These are phyloP conservation scores for Flexamia atlantica DNA, from an alignment of 2,888 invertebrate genomes.

Conservation along the genomic window DNA sequence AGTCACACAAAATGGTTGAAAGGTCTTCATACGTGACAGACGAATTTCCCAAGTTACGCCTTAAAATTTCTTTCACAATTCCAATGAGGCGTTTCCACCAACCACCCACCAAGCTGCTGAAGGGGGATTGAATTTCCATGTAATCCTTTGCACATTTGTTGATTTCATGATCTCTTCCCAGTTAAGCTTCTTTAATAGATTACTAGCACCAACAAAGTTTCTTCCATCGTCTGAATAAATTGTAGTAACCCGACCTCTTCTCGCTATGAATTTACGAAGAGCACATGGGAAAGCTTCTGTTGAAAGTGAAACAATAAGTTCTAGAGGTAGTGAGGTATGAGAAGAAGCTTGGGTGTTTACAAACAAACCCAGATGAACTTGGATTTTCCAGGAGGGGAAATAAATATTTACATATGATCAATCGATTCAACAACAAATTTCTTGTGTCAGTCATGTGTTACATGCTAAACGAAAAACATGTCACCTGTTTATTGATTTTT, in stretches of 20 bases:
- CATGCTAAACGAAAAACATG: no score
- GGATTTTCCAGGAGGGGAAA: no score
- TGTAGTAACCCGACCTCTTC: slow-evolving; percentile 71
- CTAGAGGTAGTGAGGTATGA: slow-evolving; percentile 73
- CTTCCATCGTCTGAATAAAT: slow-evolving; percentile 73
- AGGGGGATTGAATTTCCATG: slow-evolving; percentile 73
- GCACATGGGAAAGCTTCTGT: slow-evolving; percentile 71
- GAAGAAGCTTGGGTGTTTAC: no score
- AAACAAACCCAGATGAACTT: no score
- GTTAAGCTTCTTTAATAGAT: slow-evolving; percentile 76
- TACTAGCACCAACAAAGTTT: slow-evolving; percentile 73
- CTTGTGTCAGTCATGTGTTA: no score
- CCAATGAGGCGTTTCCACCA: slow-evolving; percentile 60
- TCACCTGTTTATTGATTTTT: no score
- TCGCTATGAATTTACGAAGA: slow-evolving; percentile 72
- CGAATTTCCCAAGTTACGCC: slow-evolving; percentile 40
- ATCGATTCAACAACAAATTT: no score
- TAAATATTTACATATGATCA: no score
- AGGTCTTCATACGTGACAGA: slow-evolving; percentile 57
- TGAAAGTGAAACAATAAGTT: slow-evolving; percentile 71
- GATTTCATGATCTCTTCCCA: slow-evolving; percentile 73
- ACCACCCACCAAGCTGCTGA: slow-evolving; percentile 73
- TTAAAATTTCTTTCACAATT: slow-evolving; percentile 44
- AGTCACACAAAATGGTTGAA: slow-evolving; percentile 61
- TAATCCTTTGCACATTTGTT: slow-evolving; percentile 65